Conservation (phyloP, 2,113 vertebrate species). For the Crocuta crocuta region DNA sequence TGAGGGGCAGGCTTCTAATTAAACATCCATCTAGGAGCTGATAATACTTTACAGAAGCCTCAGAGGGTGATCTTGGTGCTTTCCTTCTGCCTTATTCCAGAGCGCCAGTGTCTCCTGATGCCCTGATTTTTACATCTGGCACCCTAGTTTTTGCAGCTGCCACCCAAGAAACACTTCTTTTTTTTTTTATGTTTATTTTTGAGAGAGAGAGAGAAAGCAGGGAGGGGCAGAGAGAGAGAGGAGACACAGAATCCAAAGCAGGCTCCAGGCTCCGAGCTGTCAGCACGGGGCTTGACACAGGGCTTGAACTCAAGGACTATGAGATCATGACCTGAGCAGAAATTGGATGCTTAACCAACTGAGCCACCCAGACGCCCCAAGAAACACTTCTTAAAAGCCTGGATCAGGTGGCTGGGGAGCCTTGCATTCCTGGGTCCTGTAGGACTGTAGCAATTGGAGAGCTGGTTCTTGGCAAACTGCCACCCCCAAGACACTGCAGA, state of each 20-base stretch:
- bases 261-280: no score
- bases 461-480: neutral
- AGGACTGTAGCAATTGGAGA: neutral
- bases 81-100: neutral
- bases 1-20: neutral
- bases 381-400: neutral
- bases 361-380: neutral
- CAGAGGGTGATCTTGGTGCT: neutral
- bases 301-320: no score
- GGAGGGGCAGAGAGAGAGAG: no score
- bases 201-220: no score
- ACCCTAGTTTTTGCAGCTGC: neutral
- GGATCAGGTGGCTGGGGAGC: neutral
- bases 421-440: neutral
- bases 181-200: no score
- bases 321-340: no score
- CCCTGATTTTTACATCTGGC: neutral
- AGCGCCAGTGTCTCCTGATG: neutral
- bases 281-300: no score
- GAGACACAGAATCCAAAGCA: no score
- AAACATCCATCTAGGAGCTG: neutral
- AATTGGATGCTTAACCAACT: no score
- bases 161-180: neutral
- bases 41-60: neutral
- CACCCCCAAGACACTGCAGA: neutral